Conservation (phyloP, 2,797 vertebrate species). For the Borostomias antarcticus region DNA sequence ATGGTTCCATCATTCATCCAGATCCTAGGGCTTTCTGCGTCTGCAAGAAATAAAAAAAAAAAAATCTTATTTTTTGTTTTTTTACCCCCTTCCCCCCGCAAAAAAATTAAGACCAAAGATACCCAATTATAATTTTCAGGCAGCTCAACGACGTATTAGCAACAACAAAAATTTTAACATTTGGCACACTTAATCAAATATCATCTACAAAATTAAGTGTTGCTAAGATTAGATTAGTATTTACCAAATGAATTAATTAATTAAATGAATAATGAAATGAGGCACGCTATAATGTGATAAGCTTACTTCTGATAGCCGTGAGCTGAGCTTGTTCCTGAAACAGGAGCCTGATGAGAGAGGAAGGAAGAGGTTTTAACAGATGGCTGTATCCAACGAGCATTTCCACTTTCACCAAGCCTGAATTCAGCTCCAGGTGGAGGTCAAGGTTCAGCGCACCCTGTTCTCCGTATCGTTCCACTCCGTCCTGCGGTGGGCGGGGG, state of each 20-base stretch:
- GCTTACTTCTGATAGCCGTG: slow-evolving; percentile 71
- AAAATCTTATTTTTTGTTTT: too few relatives aligned
- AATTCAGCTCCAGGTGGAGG: too few relatives aligned
- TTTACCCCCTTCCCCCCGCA: too few relatives aligned
- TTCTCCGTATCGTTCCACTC: slow-evolving; percentile 90
- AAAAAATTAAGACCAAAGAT: not conserved
- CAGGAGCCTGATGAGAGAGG: slow-evolving; percentile 53
- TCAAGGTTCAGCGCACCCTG: slow-evolving; percentile 73
- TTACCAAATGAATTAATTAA: not conserved
- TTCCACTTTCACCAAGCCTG: not conserved
- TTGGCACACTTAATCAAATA: not conserved
- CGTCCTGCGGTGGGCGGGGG: slow-evolving; percentile 61
- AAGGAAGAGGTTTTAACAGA: not conserved
- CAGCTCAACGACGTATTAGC: too few relatives aligned
- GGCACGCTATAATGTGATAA: not conserved
- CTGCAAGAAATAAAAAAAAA: slow-evolving; percentile 62
- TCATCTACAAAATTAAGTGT: too few relatives aligned
- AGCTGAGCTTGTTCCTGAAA: slow-evolving; percentile 39
- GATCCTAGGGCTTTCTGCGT: slow-evolving; percentile 86
- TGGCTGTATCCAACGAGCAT: not conserved
- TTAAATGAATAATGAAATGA: not conserved
- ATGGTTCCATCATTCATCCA: not conserved
- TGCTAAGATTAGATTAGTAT: not conserved
- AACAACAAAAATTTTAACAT: too few relatives aligned
- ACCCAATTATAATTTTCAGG: not conserved